A percentile compares a stretch with the other conserved stretches of the same genome.
phyloP scores from a whole-genome alignment of 2,888 invertebrate genomes.

The Pandemis cinnamomeana region DNA sequence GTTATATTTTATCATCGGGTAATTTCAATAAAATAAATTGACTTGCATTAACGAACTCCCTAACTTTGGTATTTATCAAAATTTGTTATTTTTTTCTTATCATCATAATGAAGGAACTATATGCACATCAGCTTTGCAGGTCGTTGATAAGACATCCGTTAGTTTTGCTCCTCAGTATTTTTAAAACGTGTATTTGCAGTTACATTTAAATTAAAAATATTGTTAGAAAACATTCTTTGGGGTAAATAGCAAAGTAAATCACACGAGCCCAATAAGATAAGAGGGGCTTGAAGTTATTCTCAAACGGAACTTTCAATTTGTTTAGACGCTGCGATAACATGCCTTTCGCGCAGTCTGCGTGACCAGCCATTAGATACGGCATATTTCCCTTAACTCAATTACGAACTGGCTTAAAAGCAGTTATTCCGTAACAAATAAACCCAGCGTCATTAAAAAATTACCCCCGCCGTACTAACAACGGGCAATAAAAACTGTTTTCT shows the following conservation, averaged over 20 bases:
- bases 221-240: neutral
- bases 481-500: constrained; percentile 31
- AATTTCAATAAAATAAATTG: too few species aligned
- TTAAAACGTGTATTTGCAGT: too few species aligned
- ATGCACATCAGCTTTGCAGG: too few species aligned
- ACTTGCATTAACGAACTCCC: too few species aligned
- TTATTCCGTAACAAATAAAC: constrained; percentile 23
- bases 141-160: too few species aligned
- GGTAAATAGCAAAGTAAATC: constrained; percentile 12
- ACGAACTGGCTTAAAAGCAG: neutral
- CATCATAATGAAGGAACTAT: too few species aligned
- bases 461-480: neutral
- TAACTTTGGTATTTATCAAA: too few species aligned
- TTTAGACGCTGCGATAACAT: constrained; percentile 41
- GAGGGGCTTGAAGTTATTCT: neutral
- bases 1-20: too few species aligned
- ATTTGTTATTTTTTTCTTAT: too few species aligned
- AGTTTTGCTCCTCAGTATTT: too few species aligned
- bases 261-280: constrained; percentile 16
- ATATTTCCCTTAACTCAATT: constrained; percentile 18
- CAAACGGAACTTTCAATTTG: constrained; percentile 21
- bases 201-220: neutral
- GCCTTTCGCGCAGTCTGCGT: constrained; percentile 42
- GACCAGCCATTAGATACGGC: constrained; percentile 43
- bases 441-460: neutral